Evolutionary conservation across 2,888 invertebrate species (phyloP).

Genomic region (Miltochrista miniata): DNA sequence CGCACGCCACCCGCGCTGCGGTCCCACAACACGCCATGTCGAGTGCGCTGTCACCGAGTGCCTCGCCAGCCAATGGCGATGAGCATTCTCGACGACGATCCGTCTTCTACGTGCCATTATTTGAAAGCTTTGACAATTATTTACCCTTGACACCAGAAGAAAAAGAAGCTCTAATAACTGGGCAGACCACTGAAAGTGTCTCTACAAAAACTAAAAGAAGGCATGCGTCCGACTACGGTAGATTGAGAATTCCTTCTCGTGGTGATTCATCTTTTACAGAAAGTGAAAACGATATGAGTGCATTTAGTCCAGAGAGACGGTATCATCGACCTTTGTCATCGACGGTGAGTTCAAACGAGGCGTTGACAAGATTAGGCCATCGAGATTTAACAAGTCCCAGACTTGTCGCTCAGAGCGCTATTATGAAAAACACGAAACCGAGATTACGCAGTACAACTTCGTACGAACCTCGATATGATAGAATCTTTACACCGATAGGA

Average conservation of each 20-base stretch:
- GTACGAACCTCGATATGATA: conserved; percentile 75
- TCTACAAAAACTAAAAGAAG: conserved; percentile 61
- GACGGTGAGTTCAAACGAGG: conserved; percentile 74
- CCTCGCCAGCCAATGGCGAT: conserved; percentile 65
- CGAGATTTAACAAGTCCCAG: conserved; percentile 71
- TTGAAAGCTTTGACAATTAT: conserved; percentile 84
- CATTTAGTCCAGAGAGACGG: conserved; percentile 67
- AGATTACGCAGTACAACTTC: conserved; percentile 73
- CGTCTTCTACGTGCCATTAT: conserved; percentile 89
- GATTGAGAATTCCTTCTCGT: conserved; percentile 57
- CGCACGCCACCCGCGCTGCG: conserved; percentile 41
- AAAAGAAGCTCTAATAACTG: conserved; percentile 73
- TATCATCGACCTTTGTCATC: conserved; percentile 72
- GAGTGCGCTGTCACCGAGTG: conserved; percentile 62
- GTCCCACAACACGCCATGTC: conserved; percentile 58
- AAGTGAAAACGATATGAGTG: conserved; percentile 75
- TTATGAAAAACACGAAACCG: conserved; percentile 62
- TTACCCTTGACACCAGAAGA: conserved; percentile 79
- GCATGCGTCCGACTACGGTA: conserved; percentile 55
- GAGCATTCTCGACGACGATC: conserved; percentile 86
- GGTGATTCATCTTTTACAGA: conserved; percentile 73
- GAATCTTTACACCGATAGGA: conserved; percentile 72
- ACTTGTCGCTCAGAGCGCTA: conserved; percentile 65
- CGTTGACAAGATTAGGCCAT: conserved; percentile 66
- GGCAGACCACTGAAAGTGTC: conserved; percentile 52